Base-by-base conservation (phyloP, 2,888 invertebrate genomes). In the Sesia apiformis region DNA sequence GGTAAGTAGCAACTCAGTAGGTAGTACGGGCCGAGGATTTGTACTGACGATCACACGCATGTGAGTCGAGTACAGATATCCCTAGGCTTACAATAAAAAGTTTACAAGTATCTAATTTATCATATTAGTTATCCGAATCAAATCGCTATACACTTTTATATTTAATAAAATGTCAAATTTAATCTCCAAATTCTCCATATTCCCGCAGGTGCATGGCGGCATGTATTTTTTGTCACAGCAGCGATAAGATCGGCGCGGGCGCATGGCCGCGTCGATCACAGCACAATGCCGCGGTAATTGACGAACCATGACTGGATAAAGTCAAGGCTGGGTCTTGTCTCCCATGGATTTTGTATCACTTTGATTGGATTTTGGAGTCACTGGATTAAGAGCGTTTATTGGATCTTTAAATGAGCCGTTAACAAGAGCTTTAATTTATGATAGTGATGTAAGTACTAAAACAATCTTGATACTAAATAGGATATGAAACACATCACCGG, bases 261-360 rank as follows among this genome's bases (percentile, higher is more conserved):
- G 66, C 59, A 56, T 64, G 65, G 66, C 57, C 62, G 63, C 69
- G 62, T 60, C 67, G 70, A 68, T 71, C 74, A 66, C 59, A 55
- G 67, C 70, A 86, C 86, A 86, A 86, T 84, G 67, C 80, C 61
- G 57, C 59, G 58, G 79, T 86, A 85, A 87, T 87, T 85, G 86
- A 84, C 84, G 81, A 84, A 82, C 83, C 86, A 84, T 86, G 85
- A 86, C 85, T 84, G 65, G 84, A 77, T 78, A 78, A 79, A 81
- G 77, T 80, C 83, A 82, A 82, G 83, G 81, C 63, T 56, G 57
- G 58, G 63, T 69, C 70, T 71, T 75, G 75, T 76, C 75, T 70
- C 64, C 68, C 61, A 52, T 57, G 53, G 53, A 52, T 53, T 51
- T 51, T 43, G 38, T 53, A 51, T 52, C 58, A 53, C 52, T 54